These are phyloP conservation scores for Mionectes olivaceus DNA, from an alignment of 2,797 vertebrate genomes.

Conservation along the genomic window DNA sequence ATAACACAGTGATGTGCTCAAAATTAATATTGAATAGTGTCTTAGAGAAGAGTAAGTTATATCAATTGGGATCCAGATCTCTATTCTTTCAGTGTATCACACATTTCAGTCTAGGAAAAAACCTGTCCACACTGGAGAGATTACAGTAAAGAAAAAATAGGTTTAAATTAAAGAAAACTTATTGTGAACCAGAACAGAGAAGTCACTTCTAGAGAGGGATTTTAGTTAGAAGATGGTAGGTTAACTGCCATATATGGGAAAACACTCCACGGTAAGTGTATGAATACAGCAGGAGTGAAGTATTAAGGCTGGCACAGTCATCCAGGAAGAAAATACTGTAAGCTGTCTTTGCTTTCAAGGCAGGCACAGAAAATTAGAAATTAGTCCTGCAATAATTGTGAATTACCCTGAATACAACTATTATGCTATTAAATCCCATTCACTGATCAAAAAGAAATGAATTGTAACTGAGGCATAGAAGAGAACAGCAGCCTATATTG, in stretches of 20 bases:
- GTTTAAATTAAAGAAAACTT: not conserved
- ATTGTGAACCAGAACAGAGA: not conserved
- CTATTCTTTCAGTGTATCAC: not conserved
- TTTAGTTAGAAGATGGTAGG: not conserved
- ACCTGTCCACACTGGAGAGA: not conserved
- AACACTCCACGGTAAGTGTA: not conserved
- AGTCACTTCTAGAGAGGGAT: not conserved
- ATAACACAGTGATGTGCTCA: not conserved
- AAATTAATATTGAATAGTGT: not conserved
- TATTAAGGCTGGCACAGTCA: not conserved
- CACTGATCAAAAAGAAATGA: not conserved
- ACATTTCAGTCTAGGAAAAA: not conserved
- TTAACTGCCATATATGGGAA: not conserved
- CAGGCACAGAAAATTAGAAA: not conserved
- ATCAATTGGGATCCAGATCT: not conserved
- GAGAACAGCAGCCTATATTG: not conserved
- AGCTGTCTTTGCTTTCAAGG: not conserved
- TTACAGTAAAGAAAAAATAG: not conserved
- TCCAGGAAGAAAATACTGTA: not conserved
- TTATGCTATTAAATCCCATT: not conserved
- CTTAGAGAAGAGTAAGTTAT: not conserved
- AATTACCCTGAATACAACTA: not conserved
- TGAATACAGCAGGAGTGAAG: not conserved
- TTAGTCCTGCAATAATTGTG: not conserved
- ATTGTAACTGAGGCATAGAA: not conserved